phyloP scores from a whole-genome alignment of 1,140 invertebrate genomes.

The Apis laboriosa region DNA sequence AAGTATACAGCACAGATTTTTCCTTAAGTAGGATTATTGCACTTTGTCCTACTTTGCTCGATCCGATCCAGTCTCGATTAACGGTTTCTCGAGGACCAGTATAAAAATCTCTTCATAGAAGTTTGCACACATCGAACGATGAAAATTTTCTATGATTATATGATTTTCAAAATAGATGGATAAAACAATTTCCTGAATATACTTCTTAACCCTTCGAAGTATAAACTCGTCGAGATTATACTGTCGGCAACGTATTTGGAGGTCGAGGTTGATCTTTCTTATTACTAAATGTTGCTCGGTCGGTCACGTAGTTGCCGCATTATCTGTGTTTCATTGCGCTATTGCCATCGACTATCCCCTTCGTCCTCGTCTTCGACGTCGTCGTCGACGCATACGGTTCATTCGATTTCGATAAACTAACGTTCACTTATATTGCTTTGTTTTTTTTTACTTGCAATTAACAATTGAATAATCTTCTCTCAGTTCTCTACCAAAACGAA shows the following conservation, averaged over 20 bases:
- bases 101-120: not conserved
- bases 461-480: not conserved
- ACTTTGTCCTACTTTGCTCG: slow-evolving; percentile 44
- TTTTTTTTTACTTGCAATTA: not conserved
- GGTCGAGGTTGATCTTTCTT: slow-evolving; percentile 54
- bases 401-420: slow-evolving; percentile 29
- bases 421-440: not conserved
- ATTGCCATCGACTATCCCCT: slow-evolving; percentile 27
- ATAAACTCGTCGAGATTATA: slow-evolving; percentile 13
- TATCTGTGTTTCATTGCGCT: slow-evolving; percentile 46
- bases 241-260: slow-evolving; percentile 20
- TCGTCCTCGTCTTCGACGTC: slow-evolving; percentile 23
- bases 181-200: not conserved
- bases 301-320: slow-evolving; percentile 63
- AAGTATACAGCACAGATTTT: not conserved
- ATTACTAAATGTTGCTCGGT: slow-evolving; percentile 51
- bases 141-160: not conserved
- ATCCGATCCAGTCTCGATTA: slow-evolving; percentile 43
- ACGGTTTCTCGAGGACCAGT: slow-evolving; percentile 39
- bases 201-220: not conserved
- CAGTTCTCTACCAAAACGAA: not conserved
- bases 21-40: slow-evolving; percentile 40
- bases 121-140: not conserved
- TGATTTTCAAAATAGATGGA: not conserved
- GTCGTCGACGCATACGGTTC: slow-evolving; percentile 46